Conservation (phyloP, 2,797 vertebrate genomes). For the Parauchenoglanis ngamensis region DNA sequence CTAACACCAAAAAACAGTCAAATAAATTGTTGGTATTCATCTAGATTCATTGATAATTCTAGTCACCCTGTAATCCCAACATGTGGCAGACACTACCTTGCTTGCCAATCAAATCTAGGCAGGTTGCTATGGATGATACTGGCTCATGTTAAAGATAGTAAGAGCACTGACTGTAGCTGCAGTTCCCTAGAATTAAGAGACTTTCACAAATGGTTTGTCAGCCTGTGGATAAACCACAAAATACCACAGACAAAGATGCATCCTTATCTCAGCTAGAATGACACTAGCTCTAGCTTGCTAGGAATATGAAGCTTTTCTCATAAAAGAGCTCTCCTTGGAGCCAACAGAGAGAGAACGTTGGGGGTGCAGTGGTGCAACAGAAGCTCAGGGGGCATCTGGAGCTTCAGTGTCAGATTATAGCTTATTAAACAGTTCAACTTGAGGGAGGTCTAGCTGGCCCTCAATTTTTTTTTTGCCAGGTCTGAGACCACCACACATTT, state of each 20-base stretch:
- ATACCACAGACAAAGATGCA: not conserved
- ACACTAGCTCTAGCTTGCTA: not conserved
- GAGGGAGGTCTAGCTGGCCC: not conserved
- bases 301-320: not conserved
- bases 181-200: not conserved
- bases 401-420: not conserved
- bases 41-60: not conserved
- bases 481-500: not conserved
- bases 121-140: not conserved
- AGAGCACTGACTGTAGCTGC: not conserved
- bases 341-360: not conserved
- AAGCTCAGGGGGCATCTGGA: not conserved
- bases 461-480: not conserved
- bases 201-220: not conserved
- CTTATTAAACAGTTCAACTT: not conserved
- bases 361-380: not conserved
- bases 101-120: not conserved
- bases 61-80: not conserved
- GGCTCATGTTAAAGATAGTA: not conserved
- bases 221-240: not conserved
- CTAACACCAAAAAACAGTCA: not conserved
- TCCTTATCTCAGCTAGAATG: not conserved
- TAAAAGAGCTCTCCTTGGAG: not conserved
- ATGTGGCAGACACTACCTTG: not conserved
- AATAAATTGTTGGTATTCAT: not conserved